Conservation (phyloP, 1,140 invertebrate species). For the Drosophila punjabiensis region DNA sequence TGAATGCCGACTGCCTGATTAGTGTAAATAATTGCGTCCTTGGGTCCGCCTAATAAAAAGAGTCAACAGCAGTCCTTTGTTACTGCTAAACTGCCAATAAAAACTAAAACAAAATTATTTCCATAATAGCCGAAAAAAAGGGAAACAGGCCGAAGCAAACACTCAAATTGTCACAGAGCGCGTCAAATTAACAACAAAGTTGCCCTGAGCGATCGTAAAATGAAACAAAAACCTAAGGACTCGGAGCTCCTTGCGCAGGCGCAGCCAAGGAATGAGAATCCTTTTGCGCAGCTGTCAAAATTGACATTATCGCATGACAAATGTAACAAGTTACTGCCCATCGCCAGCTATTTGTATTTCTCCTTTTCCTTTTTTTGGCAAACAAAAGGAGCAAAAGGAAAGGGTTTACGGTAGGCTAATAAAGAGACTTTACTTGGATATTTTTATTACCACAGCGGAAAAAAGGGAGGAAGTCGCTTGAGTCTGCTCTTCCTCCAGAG, state of each 20-base stretch:
- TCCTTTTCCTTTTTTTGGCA: conserved; percentile 55
- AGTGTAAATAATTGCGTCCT: conserved; percentile 78
- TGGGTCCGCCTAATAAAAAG: conserved; percentile 50
- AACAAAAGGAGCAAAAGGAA: conserved; percentile 45
- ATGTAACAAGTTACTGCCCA: conserved; percentile 82
- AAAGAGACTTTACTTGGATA: conserved; percentile 81
- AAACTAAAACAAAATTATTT: conserved; percentile 83
- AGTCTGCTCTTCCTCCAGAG: conserved; percentile 13
- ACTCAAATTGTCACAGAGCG: conserved; percentile 68
- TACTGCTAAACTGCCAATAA: conserved; percentile 81
- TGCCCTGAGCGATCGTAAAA: conserved; percentile 63
- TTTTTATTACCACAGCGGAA: conserved; percentile 72
- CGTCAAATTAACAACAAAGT: conserved; percentile 82
- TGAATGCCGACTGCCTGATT: conserved; percentile 68
- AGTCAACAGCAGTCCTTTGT: conserved; percentile 67
- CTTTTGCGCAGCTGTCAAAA: conserved; percentile 82
- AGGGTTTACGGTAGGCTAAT: conserved; percentile 72
- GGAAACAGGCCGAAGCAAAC: conserved; percentile 6
- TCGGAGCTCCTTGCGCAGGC: conserved; percentile 30
- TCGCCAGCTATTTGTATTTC: conserved; percentile 30
- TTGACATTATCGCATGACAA: conserved; percentile 84
- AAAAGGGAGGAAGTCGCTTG: conserved; percentile 16
- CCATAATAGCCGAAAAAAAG: conserved; percentile 55
- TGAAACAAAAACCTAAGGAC: conserved; percentile 9
- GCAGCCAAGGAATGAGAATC: conserved; percentile 37